These are phyloP conservation scores for Brenthis daphne DNA, from an alignment of 2,888 invertebrate species.

Conservation along the genomic window DNA sequence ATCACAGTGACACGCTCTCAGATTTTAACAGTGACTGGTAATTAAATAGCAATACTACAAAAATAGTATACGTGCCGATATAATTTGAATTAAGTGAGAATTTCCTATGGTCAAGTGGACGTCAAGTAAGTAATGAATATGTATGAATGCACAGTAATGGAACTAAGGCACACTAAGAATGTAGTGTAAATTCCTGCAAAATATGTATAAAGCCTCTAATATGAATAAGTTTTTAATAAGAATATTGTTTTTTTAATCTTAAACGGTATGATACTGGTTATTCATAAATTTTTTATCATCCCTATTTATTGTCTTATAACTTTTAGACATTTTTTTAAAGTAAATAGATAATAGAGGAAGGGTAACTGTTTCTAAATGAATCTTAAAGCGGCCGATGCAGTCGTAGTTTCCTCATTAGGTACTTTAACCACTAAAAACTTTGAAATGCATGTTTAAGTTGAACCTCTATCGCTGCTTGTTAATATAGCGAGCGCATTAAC, in stretches of 20 bases:
- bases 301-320: no score
- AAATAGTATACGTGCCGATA: not conserved
- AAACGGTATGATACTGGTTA: not conserved
- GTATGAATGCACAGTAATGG: slow-evolving; percentile 30
- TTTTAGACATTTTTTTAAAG: no score
- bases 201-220: slow-evolving; percentile 33
- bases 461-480: slow-evolving; percentile 43
- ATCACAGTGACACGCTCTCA: no score
- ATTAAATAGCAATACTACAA: slow-evolving; percentile 9
- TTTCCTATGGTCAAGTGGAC: slow-evolving; percentile 37
- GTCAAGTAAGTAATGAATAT: slow-evolving; percentile 35
- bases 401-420: slow-evolving; percentile 4
- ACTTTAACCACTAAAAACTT: slow-evolving; percentile 23
- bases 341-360: not conserved
- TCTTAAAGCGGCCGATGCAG: slow-evolving; percentile 1
- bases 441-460: slow-evolving; percentile 34
- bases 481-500: slow-evolving; percentile 47
- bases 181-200: slow-evolving; percentile 29
- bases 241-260: slow-evolving; percentile 26
- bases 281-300: no score
- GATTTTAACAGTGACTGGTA: not conserved
- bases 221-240: slow-evolving; percentile 21
- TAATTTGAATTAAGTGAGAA: slow-evolving; percentile 30
- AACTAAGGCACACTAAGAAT: slow-evolving; percentile 34
- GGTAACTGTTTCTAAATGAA: not conserved